Evolutionary conservation across 2,888 invertebrate genomes (phyloP), one percentile per base, ranked within the genome.

Genomic region (Trachelus iudaicus): DNA sequence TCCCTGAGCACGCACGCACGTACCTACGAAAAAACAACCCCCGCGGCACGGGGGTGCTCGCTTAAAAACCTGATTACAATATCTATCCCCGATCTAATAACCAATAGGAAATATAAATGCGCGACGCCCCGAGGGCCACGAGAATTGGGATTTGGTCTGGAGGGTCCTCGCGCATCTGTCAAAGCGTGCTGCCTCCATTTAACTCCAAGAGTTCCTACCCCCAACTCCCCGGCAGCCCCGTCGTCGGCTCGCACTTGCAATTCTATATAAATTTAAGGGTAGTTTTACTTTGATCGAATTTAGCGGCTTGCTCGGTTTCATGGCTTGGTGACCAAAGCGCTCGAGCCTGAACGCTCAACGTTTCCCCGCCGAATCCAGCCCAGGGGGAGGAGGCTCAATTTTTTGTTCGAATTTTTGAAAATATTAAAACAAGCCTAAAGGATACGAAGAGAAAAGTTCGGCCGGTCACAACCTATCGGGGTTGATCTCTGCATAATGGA

Each of bases 61-160:
- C 81, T 89, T 87, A 87, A 83, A 84, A 82, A 82, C 85, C 82
- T 86, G 87, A 90, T 90, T 90, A 88, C 88, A 86, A 89, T 88
- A 89, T 88, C 88, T 83, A 86, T 88, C 86, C 86, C 85, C 80
- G 79, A 85, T 83, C 83, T 84, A 86, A 87, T 87, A 85, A 86
- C 78, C 76, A 78, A 79, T 71, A 79, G 79, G 77, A 79, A 77
- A 77, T 75, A 76, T 77, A 71, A 77, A 80, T 75, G 77, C 73
- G 75, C 76, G n/a, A 9, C 77, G 30, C 35, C 71, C 71, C 74
- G 37, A 40, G 74, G 74, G 74, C 79, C 78, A 75, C 79, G 82
- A 83, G 80, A 83, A 84, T 84, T 81, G 82, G 83, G 83, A 83
- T 79, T 82, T 85, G 69, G 81, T 76, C 76, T 83, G 83, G 84